Base-by-base conservation (phyloP, 2,797 vertebrate species). In the Platyrinchus mystaceus region DNA sequence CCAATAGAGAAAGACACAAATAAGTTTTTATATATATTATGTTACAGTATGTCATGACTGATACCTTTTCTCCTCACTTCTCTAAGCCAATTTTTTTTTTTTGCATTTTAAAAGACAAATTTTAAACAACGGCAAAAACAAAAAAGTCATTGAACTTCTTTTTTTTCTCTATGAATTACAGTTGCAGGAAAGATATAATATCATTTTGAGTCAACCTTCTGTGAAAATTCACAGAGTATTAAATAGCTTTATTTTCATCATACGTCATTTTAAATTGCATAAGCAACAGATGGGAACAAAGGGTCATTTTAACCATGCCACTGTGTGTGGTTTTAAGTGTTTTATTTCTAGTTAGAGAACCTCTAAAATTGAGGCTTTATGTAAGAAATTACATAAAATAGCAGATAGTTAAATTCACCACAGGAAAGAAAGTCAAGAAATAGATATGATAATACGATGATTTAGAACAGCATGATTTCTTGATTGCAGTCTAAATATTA, bases 401-500 rank as follows among this genome's bases (percentile, higher is more conserved):
- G 36, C 43, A 89, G 71, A 87, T 39, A 93, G 69, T 86, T 94
- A 90, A 84, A 90, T 83, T 93, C 87, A 80, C 94, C 47, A 68
- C 9, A 22, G 91, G 86, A 91, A 88, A 89, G 43, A 77, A 64
- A 71, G 80, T 70, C 41, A 68, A 90, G 37, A 93, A 86, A 95
- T 67, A 95, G 80, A 91, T 92, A 89, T 59, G 81, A 76, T 87
- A 94, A 87, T 74, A 91, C 75, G 56, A 92, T 76, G 52, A 95
- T 93, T 93, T 96, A 84, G 89, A 96, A 77, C 89, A 94, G 91
- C 52, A 41, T 81, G 90, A 66, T 88, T 71, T 84, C 93, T 90
- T 93, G 87, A 89, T 84, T 93, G 77, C 78, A 81, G 53, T 80
- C 87, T 94, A 94, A 90, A 92, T 87, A 90, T 89, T 94, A 90